phyloP scores from a whole-genome alignment of 2,797 vertebrate species.

The Acanthopagrus latus region DNA sequence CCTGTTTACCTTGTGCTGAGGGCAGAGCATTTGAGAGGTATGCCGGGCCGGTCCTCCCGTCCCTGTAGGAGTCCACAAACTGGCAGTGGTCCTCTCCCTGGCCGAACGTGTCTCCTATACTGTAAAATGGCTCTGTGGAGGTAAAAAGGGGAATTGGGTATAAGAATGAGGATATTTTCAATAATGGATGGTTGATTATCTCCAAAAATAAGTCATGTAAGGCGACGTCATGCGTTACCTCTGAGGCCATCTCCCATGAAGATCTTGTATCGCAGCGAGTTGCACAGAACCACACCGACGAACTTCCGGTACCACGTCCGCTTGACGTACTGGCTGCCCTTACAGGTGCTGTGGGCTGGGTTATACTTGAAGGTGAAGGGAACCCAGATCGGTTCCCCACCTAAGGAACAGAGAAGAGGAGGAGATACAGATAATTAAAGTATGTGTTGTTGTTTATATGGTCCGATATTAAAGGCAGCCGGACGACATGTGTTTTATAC shows the following conservation, averaged over 20 bases:
- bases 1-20: slow-evolving; percentile 89
- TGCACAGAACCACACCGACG: slow-evolving; percentile 97
- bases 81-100: slow-evolving; percentile 98
- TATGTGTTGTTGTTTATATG: not conserved
- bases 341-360: slow-evolving; percentile 91
- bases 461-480: not conserved
- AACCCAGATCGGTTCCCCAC: slow-evolving; percentile 98
- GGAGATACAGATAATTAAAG: not conserved
- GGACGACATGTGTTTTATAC: not conserved
- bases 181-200: not conserved
- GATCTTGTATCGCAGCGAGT: slow-evolving; percentile 98
- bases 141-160: not conserved
- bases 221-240: slow-evolving; percentile 82
- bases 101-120: slow-evolving; percentile 94
- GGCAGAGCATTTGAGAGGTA: slow-evolving; percentile 89
- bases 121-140: slow-evolving; percentile 93
- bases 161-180: not conserved
- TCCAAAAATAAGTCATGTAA: not conserved
- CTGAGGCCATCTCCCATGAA: slow-evolving; percentile 96
- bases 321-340: slow-evolving; percentile 96
- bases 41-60: slow-evolving; percentile 94
- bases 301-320: slow-evolving; percentile 98
- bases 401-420: slow-evolving; percentile 55
- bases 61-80: slow-evolving; percentile 97
- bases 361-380: slow-evolving; percentile 95